Base-by-base conservation (phyloP, 2,888 invertebrate species). In the Mesochorus sp. region DNA sequence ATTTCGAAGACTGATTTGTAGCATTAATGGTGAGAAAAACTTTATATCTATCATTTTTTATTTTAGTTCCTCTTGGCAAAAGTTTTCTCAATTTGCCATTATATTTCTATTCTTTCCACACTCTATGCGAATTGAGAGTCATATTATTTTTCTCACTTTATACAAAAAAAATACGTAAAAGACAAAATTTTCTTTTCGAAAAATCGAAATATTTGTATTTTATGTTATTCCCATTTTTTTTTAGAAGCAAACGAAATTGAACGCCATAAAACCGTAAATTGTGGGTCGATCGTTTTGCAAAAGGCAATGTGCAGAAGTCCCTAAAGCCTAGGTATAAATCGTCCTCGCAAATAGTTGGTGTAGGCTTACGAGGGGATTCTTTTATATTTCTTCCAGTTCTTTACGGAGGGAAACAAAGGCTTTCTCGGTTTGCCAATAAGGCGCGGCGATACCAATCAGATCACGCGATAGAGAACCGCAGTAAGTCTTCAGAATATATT, bases 281-380 rank as follows among this genome's bases (percentile, higher is more conserved):
- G 24, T 8, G 49, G 61, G 49, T 73, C 73, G 64, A 77, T 73
- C 53, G 26, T 73, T 68, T 34, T 4, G 47, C 10, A 2, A 0
- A 19, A 4, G 28, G 26, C 34, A 4, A n/a, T 42, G 12, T 44
- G 28, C 21, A 6, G 14, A 14, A 4, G 26, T 31, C 6, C 17
- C 28, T 28, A 28, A 17, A 59, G 24, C 14, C 31, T 37, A n/a
- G n/a, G n/a, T 62, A 37, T 3, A 42, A 68, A 68, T 39, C 53
- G 53, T 66, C 21, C n/a, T 62, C 44, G 39, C 34, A 10, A 61
- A 31, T 53, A 55, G 39, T 34, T 34, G 34, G 53, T 44, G 10
- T n/a, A n/a, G 28, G 53, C 42, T 57, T 8, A 49, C 14, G 17
- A n/a, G 34, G 28, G 39, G 37, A 4, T 19, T 26, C 42, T 44